Evolutionary conservation across 2,888 invertebrate species (phyloP).

Genomic region (Tenthredo livida): DNA sequence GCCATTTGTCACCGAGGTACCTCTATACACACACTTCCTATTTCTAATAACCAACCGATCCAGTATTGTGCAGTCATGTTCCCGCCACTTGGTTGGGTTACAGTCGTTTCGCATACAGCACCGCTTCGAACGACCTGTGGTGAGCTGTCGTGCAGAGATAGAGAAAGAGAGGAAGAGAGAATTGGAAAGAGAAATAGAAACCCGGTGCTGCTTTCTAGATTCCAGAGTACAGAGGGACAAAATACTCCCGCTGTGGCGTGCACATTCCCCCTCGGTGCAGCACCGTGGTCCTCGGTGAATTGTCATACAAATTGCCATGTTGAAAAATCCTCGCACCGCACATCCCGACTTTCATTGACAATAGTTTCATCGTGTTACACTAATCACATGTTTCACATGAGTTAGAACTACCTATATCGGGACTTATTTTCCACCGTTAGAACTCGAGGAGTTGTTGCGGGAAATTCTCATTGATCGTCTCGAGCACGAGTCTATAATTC

Average conservation of each 20-base stretch:
- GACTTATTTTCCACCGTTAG: neutral
- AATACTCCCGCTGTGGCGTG: conserved; percentile 35
- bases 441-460: neutral
- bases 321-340: conserved; percentile 56
- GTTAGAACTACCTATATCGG: neutral
- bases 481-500: neutral
- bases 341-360: neutral
- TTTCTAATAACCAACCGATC: conserved; percentile 73
- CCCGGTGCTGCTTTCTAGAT: conserved; percentile 34
- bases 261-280: neutral
- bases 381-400: neutral
- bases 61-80: conserved; percentile 56
- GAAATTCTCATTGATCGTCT: neutral
- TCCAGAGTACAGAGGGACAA: conserved; percentile 35
- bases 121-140: conserved; percentile 29
- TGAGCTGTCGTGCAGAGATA: conserved; percentile 29
- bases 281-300: conserved; percentile 62
- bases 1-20: conserved; percentile 76
- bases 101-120: conserved; percentile 39
- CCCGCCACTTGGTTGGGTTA: conserved; percentile 46
- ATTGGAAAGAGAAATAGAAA: conserved; percentile 57
- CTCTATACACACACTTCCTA: conserved; percentile 70
- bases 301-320: conserved; percentile 74
- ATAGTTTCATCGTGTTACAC: neutral
- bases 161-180: conserved; percentile 56